phyloP scores from a whole-genome alignment of 2,888 invertebrate species.

The Eupithecia subfuscata region DNA sequence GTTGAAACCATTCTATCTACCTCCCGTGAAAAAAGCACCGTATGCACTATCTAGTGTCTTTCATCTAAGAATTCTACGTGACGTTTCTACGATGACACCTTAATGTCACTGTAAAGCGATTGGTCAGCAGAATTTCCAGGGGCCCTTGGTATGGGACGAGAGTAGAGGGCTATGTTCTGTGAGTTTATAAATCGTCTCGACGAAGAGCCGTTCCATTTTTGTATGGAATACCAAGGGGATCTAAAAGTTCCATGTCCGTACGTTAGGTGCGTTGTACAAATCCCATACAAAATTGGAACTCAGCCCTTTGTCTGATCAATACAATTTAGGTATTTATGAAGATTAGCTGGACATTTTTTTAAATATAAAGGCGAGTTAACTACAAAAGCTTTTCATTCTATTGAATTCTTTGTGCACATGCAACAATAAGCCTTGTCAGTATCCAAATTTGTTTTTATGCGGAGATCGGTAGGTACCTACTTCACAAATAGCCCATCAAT shows the following conservation, averaged over 20 bases:
- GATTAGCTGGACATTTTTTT: not conserved
- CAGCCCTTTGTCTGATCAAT: not conserved
- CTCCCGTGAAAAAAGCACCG: too few relatives aligned
- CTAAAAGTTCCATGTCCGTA: not conserved
- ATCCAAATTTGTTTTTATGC: constrained; percentile 29
- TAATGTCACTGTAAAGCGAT: too few relatives aligned
- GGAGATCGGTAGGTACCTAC: constrained; percentile 17
- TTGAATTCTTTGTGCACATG: constrained; percentile 18
- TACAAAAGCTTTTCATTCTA: constrained; percentile 21
- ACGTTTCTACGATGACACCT: too few relatives aligned
- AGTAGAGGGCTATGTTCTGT: not conserved
- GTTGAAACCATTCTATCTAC: too few relatives aligned
- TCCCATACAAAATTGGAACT: not conserved
- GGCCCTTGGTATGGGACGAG: too few relatives aligned
- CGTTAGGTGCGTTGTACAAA: not conserved
- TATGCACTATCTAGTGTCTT: too few relatives aligned
- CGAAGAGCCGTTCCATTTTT: not conserved
- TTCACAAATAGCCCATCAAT: constrained; percentile 33
- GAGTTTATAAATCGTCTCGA: not conserved
- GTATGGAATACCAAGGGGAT: not conserved
- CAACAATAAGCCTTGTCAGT: constrained; percentile 28
- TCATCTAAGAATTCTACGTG: too few relatives aligned
- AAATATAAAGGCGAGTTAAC: not conserved
- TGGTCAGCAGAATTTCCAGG: too few relatives aligned
- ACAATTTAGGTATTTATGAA: not conserved